Evolutionary conservation across 2,113 vertebrate genomes (phyloP).

Genomic region (Epinephelus moara): DNA sequence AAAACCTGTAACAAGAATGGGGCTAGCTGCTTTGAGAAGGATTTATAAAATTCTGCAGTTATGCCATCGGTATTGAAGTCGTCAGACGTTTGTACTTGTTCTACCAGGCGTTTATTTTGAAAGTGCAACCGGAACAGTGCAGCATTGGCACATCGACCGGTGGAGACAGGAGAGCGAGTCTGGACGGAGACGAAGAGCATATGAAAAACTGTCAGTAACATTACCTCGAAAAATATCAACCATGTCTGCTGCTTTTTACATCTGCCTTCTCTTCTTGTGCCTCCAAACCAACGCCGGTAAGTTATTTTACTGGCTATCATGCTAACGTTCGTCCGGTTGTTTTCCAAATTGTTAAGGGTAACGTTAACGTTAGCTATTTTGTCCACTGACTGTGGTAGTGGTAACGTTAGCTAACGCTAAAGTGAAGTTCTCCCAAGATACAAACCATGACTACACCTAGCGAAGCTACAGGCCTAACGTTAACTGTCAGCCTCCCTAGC

Average conservation of each 20-base stretch:
- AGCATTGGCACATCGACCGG: no score
- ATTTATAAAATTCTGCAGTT: no score
- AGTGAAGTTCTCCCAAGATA: neutral
- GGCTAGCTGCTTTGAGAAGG: no score
- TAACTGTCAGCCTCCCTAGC: no score
- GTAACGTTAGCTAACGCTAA: neutral
- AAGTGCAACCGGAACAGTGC: no score
- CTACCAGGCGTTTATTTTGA: no score
- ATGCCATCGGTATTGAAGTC: no score
- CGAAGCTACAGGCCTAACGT: neutral
- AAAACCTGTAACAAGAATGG: no score
- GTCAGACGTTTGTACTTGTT: no score
- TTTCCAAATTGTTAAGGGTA: no score
- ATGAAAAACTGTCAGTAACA: neutral
- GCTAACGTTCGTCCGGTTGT: neutral
- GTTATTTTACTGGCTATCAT: neutral
- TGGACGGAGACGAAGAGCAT: neutral
- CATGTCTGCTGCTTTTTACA: neutral
- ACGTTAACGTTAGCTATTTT: neutral
- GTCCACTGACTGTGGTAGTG: neutral
- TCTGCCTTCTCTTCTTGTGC: neutral
- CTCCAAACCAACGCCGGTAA: constrained; percentile 6
- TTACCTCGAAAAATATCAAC: neutral
- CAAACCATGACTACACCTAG: neutral
- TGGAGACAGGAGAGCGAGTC: no score